These are phyloP conservation scores for Agonopterix heracliana DNA, from an alignment of 2,888 invertebrate species.

Conservation along the genomic window DNA sequence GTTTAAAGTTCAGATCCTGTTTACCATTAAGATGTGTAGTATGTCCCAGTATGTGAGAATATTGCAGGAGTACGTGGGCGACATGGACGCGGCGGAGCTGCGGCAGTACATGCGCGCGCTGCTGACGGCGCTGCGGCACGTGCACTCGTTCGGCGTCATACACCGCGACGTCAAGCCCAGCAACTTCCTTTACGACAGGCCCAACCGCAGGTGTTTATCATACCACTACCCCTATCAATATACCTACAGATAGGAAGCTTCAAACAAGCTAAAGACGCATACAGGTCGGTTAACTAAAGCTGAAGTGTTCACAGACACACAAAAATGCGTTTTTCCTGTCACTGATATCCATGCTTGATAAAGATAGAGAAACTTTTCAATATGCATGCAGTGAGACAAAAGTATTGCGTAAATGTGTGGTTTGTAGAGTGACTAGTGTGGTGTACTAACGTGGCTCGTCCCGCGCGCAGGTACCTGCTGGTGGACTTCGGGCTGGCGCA, in stretches of 20 bases:
- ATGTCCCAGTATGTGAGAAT: neutral
- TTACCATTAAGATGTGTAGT: neutral
- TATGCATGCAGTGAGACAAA: no score
- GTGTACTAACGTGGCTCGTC: neutral
- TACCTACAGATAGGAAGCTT: no score
- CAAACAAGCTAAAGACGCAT: no score
- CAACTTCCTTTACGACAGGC: slow-evolving; percentile 91
- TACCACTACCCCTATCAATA: neutral
- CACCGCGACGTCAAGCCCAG: slow-evolving; percentile 94
- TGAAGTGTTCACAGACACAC: no score
- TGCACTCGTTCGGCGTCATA: slow-evolving; percentile 90
- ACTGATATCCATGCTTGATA: no score
- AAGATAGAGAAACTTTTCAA: no score
- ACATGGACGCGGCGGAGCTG: slow-evolving; percentile 82
- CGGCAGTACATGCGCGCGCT: slow-evolving; percentile 88
- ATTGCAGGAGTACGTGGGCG: slow-evolving; percentile 83
- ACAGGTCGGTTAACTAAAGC: no score
- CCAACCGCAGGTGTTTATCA: slow-evolving; percentile 67
- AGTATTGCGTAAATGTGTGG: no score
- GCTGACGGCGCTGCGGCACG: slow-evolving; percentile 84
- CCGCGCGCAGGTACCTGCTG: slow-evolving; percentile 78
- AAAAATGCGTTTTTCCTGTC: no score
- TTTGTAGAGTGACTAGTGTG: no score
- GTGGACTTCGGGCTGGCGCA: slow-evolving; percentile 95
- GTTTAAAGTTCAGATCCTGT: no score